A percentile compares a stretch with the other conserved stretches of the same genome.
Evolutionary conservation across 2,797 vertebrate species (phyloP).

Genomic region (Leontopithecus rosalia): DNA sequence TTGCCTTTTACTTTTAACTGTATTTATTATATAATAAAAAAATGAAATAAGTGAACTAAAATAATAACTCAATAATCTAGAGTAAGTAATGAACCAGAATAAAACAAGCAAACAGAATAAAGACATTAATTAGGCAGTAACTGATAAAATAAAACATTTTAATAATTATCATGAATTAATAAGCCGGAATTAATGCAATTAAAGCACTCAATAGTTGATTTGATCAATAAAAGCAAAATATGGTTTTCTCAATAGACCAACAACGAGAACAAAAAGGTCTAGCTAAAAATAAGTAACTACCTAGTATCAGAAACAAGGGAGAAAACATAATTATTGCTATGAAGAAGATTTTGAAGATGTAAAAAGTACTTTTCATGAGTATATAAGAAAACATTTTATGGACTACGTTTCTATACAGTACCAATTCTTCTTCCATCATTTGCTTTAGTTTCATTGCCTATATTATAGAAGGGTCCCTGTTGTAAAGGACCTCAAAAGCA

Average conservation of each 20-base stretch:
- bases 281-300: background rate
- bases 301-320: background rate
- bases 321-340: background rate
- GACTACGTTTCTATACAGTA: background rate
- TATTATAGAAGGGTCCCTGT: background rate
- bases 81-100: conserved; percentile 1
- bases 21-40: background rate
- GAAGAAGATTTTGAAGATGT: background rate
- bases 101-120: background rate
- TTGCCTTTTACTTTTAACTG: background rate
- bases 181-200: background rate
- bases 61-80: background rate
- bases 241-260: background rate
- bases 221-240: background rate
- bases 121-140: background rate
- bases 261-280: background rate
- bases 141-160: background rate
- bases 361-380: background rate
- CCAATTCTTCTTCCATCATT: background rate
- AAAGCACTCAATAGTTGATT: background rate
- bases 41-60: background rate
- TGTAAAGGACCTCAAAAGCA: background rate
- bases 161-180: conserved; percentile 1
- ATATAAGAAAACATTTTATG: background rate
- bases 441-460: background rate